Conservation (phyloP, 2,113 vertebrate species). For the Xyrauchen texanus region DNA sequence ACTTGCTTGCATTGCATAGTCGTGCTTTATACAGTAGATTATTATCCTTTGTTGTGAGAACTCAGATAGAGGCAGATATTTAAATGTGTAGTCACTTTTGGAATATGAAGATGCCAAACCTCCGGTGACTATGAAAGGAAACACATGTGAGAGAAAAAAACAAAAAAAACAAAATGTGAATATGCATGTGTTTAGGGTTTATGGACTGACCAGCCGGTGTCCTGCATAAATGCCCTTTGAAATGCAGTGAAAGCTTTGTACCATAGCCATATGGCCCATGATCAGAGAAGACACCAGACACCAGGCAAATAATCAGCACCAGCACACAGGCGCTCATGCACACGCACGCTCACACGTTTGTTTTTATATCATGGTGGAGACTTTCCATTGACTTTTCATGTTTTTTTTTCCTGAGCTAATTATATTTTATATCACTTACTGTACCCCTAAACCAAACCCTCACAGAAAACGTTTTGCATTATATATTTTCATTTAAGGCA, state of each 20-base stretch:
- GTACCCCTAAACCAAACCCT: no score
- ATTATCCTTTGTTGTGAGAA: background rate
- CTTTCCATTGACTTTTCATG: no score
- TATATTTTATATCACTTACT: no score
- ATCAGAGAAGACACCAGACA: constrained; percentile 34
- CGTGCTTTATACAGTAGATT: background rate
- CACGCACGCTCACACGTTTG: background rate
- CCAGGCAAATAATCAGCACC: background rate
- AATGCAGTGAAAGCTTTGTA: constrained; percentile 39
- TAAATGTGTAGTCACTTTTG: constrained; percentile 1
- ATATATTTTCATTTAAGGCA: no score
- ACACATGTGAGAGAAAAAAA: background rate
- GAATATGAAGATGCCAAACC: background rate
- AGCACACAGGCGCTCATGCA: background rate
- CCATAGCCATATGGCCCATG: constrained; percentile 27
- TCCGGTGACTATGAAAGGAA: constrained; percentile 5
- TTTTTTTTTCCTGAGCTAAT: no score
- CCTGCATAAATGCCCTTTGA: constrained; percentile 38
- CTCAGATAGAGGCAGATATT: background rate
- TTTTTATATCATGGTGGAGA: no score
- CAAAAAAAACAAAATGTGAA: constrained; percentile 25
- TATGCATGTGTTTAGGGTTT: constrained; percentile 17
- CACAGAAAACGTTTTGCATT: no score
- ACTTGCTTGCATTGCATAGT: background rate
- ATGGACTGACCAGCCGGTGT: constrained; percentile 34